Conservation (phyloP, 2,797 vertebrate genomes). For the Coilia nasus region DNA sequence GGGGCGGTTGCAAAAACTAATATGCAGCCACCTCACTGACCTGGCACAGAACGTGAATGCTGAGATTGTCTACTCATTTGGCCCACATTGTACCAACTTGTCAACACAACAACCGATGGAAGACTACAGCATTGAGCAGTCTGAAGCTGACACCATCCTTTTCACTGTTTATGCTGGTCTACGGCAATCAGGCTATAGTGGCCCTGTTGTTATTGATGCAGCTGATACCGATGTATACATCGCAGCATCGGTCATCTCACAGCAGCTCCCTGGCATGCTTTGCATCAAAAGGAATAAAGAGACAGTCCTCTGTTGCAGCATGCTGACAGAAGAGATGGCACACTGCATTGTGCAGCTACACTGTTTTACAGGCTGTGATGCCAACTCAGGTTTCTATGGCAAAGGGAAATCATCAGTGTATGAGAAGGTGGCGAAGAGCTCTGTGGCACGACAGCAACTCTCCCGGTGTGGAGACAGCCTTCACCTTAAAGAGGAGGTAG, state of each 20-base stretch:
- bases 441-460: too few relatives aligned
- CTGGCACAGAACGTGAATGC: background rate
- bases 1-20: too few relatives aligned
- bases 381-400: constrained; percentile 24
- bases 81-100: background rate
- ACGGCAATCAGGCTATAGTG: constrained; percentile 18
- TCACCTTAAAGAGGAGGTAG: too few relatives aligned
- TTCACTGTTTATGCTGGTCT: background rate
- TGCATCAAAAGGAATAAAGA: background rate
- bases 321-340: constrained; percentile 24
- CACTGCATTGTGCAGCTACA: constrained; percentile 32
- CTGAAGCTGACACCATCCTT: background rate
- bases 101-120: background rate
- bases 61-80: background rate
- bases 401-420: background rate
- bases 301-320: background rate
- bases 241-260: constrained; percentile 23
- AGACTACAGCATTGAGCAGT: background rate
- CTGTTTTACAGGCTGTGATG: constrained; percentile 29
- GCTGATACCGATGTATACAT: constrained; percentile 34
- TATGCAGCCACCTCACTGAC: too few relatives aligned
- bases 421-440: too few relatives aligned
- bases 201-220: constrained; percentile 30
- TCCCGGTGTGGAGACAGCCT: too few relatives aligned
- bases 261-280: constrained; percentile 9